A percentile compares a stretch with the other conserved stretches of the same genome.
Evolutionary conservation across 2,888 invertebrate species (phyloP).

Genomic region (Pachydiplax longipennis): DNA sequence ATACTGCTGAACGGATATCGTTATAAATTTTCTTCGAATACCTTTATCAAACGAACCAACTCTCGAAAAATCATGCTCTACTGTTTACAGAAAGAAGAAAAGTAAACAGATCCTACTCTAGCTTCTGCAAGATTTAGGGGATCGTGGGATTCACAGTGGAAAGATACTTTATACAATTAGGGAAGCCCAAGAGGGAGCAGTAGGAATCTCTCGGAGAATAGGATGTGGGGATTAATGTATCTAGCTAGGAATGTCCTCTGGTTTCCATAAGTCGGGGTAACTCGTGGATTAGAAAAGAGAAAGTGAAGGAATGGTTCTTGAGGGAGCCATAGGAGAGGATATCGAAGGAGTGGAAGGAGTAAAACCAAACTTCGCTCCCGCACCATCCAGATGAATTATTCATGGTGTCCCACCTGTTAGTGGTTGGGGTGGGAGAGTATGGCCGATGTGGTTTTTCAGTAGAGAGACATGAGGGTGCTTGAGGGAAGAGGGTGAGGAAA

Average conservation of each 20-base stretch:
- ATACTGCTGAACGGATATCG: too few species aligned
- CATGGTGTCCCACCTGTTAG: constrained; percentile 34
- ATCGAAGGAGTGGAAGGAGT: neutral
- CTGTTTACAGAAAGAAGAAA: too few species aligned
- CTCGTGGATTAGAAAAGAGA: neutral
- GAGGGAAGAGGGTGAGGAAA: neutral
- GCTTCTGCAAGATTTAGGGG: too few species aligned
- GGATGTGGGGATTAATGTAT: too few species aligned
- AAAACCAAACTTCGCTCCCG: neutral
- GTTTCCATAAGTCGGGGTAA: neutral
- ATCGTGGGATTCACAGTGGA: too few species aligned
- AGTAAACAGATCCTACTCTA: too few species aligned
- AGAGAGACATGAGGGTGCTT: constrained; percentile 2
- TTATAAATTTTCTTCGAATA: too few species aligned
- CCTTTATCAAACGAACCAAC: too few species aligned
- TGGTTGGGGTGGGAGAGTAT: constrained; percentile 1
- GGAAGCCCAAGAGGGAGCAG: neutral
- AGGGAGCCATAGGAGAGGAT: neutral
- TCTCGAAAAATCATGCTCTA: too few species aligned
- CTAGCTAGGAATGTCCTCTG: too few species aligned
- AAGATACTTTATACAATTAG: too few species aligned
- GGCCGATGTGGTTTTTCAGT: neutral
- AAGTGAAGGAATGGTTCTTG: neutral
- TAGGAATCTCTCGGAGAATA: neutral
- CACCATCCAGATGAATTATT: neutral